Evolutionary conservation across 2,888 invertebrate species (phyloP), one percentile per base, ranked within the genome.

Genomic region (Caenorhabditis doughertyi): DNA sequence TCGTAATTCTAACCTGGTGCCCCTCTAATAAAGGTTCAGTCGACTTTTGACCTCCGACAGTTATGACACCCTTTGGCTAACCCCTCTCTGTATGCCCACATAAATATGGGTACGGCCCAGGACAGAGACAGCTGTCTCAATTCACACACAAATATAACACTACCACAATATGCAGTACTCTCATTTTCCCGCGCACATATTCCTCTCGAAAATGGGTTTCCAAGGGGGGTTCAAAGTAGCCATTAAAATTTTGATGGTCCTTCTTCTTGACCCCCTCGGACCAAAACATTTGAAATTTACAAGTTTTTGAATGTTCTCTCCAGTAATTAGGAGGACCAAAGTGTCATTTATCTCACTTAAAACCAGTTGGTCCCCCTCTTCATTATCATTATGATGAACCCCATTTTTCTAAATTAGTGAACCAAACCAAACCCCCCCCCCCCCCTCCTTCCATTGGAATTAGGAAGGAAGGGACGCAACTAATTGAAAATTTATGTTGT

Each of bases 401-500:
- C 35, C n/a, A 35, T 35, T 35, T 35, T 9, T 35, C 35, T 35
- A 9, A 35, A 35, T 35, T 35, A 35, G 35, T 2, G 21, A 27
- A 27, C 5, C 53, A 55, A 27, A n/a, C n/a, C n/a, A n/a, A n/a
- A n/a, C n/a, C n/a, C n/a, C n/a, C n/a, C n/a, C n/a, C n/a, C n/a
- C n/a, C n/a, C n/a, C 39, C 4, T 39, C 11, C 9, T 39, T 8
- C 39, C 39, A 9, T 39, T 3, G 39, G 18, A 56, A 51, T 51
- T 18, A 11, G 39, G 39, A 16, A 11, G 9, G 39, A 11, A 9
- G 32, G 32, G 32, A 39, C 25, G 47, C n/a, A n/a, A n/a, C 71
- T 71, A 71, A 71, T 71, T 71, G 71, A 58, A 56, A 71, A 71
- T 71, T 71, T 71, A 71, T 71, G 71, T 60, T 58, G n/a, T 70